Conservation (phyloP, 2,888 invertebrate genomes). For the Platycnemis pennipes region DNA sequence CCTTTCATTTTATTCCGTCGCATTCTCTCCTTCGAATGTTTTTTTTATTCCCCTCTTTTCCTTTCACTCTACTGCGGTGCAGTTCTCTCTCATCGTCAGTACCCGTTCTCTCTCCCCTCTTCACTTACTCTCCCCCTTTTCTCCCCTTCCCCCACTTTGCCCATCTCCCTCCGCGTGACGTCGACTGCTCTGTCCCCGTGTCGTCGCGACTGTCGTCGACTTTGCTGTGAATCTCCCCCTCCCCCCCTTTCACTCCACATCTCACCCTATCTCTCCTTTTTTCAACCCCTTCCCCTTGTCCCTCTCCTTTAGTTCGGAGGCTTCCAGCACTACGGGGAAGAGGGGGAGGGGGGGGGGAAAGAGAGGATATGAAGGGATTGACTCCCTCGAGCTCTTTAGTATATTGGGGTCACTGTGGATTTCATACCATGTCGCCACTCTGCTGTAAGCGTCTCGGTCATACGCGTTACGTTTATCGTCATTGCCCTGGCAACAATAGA, state of each 20-base stretch:
- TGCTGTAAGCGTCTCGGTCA: background rate
- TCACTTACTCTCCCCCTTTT: background rate
- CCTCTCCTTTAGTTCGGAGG: background rate
- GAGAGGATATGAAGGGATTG: background rate
- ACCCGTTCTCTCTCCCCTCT: background rate
- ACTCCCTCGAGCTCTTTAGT: background rate
- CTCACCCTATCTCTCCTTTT: background rate
- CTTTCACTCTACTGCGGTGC: background rate
- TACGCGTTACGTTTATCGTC: background rate
- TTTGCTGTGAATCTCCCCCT: background rate
- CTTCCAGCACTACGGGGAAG: background rate
- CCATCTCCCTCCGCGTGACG: background rate
- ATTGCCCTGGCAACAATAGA: background rate
- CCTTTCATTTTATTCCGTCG: background rate
- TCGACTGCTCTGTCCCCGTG: conserved; percentile 14
- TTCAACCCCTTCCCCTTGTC: background rate
- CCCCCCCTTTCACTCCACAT: background rate
- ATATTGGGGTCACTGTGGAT: conserved; percentile 13
- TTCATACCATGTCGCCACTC: background rate
- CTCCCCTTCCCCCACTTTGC: background rate
- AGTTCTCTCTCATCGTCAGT: background rate
- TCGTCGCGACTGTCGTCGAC: conserved; percentile 1
- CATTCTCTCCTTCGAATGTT: background rate
- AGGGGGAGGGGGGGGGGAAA: background rate
- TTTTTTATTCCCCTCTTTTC: background rate